Base-by-base conservation (phyloP, 2,888 invertebrate genomes). In the Dinocampus coccinellae region DNA sequence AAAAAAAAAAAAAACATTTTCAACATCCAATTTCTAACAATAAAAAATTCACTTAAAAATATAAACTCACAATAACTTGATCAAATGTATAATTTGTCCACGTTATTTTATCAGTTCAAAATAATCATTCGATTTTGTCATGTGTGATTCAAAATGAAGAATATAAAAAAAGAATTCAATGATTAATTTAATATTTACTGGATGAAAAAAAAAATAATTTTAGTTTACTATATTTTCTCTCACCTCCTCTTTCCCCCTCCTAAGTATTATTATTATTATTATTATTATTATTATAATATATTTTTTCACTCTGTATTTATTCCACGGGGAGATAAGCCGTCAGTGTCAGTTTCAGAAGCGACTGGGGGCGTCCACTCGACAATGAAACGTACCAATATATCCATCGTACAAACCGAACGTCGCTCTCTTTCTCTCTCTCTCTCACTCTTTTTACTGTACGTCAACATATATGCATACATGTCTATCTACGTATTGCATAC, bases 341-440 rank as follows among this genome's bases (percentile, higher is more conserved):
- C 84, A 84, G 81, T 81, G 85, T 85, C 85, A 85, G 81, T 82
- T 81, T 80, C 85, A 85, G 83, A 80, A 80, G 79, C 76, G 76
- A 71, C 47, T 75, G 79, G 42, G 81, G 78, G 77, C 81, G 80
- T 83, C 81, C 82, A 81, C 82, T 84, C 80, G 81, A 83, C 81
- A 83, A 81, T 82, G 81, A 85, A 84, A 79, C 80, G 81, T 79
- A 79, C 80, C 81, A 83, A 84, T 84, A 81, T 81, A 81, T 83
- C 82, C 78, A 82, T 83, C 82, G 80, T 77, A 75, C 79, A 76
- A 76, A 75, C 73, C 74, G 69, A 76, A 75, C 73, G 63, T 63
- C 53, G 39, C n/a, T n/a, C n/a, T n/a, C n/a, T n/a, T n/a, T n/a
- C n/a, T n/a, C n/a, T n/a, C n/a, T n/a, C n/a, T n/a, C n/a, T n/a